Base-by-base conservation (phyloP, 92 coral and sea anemone species). In the Montipora capitata region DNA sequence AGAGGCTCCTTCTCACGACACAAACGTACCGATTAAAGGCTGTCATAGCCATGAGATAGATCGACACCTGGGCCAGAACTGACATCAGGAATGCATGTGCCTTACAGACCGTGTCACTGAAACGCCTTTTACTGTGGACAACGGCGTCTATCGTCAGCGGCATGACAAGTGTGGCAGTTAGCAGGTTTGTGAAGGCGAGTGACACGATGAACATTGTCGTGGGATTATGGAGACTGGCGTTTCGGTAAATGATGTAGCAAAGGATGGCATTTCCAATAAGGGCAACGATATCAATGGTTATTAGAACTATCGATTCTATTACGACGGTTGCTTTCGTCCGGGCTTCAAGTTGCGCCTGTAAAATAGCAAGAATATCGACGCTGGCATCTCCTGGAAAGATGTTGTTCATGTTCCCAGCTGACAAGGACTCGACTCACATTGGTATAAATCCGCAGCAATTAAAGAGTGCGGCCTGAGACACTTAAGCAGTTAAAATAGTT, bases 361-460 rank as follows among this genome's bases (percentile, higher is more conserved):
- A 48, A 16, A 76, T 10, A 66, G 76, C 89, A 20, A 85, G 43
- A n/a, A 16, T 76, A 77, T 85, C 89, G 10, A 84, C 88, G 42
- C 88, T 85, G 83, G 89, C 89, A 54, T 85, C 89, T 4, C 83
- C 89, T 3, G 76, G 76, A 49, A 75, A 76, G 62, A 85, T 85
- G 67, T 85, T 85, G 74, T 85, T 85, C 89, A 85, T 85, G 83
- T 49, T 56, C 4, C 3, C 35, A 35, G 65, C 42, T 17, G 27
- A 20, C 27, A 20, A 20, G 27, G 27, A 20, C 27, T 20, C 27
- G 27, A 20, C 27, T 20, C 27, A 20, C 27, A 20, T 20, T 20
- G 27, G 27, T 20, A 20, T 20, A 20, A 20, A 20, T 20, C 0
- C 27, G 27, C 27, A 20, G 27, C 27, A 20, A 0, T 20, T 20